Evolutionary conservation across 2,888 invertebrate species (phyloP), one percentile per base, ranked within the genome.

Genomic region (Pantelozetes paolii): DNA sequence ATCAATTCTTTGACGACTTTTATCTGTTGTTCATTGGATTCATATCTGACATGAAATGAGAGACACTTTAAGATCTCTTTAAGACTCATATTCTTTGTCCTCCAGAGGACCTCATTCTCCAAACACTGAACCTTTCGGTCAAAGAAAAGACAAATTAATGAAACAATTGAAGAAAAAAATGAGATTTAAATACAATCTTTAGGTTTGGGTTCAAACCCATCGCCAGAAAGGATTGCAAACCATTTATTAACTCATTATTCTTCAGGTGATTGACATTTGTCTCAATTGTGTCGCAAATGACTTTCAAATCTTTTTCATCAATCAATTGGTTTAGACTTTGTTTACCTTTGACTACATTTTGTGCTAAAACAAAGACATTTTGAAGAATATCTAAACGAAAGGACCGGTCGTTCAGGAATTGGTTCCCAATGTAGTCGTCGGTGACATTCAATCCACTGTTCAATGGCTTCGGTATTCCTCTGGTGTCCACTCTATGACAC

Each of bases 31-130:
- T 54, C 69, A 26, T 11, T 62, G 1, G 73, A 20, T 9, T 73
- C 20, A 54, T n/a, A 69, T 40, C 54, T 62, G 15, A 30, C 30
- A 18, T 48, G 45, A 48, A 15, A 71, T 71, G 71, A 50, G 23
- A 71, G 30, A 50, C 48, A 71, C 30, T 11, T 69, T 8, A 73
- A 30, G 11, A 73, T 8, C 9, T 59, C 20, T 20, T 69, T 30
- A 0, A 69, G 50, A 32, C 23, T 70, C 48, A 48, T 26, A 13
- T 50, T 18, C 30, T 48, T 40, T 1, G 69, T 8, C n/a, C 69
- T 69, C 40, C 45, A 71, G 3, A 73, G 48, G 20, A 73, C n/a
- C 54, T 73, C 73, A 54, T 73, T 69, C 48, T 73, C 73, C 30
- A 73, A 23, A n/a, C 18, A 30, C 26, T 45, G 48, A 26, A 73